These are phyloP conservation scores for Procambarus clarkii DNA, from an alignment of 1,140 invertebrate species.

Conservation along the genomic window DNA sequence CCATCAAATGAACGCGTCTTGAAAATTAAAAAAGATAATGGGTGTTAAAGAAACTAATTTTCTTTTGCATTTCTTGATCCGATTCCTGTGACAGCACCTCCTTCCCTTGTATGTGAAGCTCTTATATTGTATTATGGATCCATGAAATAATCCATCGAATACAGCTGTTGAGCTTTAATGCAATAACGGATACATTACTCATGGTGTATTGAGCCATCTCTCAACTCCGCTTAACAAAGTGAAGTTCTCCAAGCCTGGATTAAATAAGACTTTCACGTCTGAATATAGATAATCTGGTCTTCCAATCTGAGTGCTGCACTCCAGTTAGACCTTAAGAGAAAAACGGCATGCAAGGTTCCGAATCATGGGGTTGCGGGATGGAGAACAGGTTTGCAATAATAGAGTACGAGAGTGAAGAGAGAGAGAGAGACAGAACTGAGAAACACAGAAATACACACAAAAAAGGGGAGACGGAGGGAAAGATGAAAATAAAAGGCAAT, in stretches of 20 bases:
- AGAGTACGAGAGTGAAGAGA: slow-evolving; percentile 18
- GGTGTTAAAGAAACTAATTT: too few relatives aligned
- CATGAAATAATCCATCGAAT: too few relatives aligned
- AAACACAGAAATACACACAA: neutral
- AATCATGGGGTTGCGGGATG: neutral
- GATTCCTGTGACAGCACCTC: too few relatives aligned
- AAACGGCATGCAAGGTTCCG: neutral
- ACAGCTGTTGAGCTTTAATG: too few relatives aligned
- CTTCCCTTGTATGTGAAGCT: too few relatives aligned
- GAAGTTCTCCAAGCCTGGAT: neutral
- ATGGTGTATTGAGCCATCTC: neutral
- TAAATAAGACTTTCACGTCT: neutral
- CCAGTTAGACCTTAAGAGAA: neutral
- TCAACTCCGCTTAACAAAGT: neutral
- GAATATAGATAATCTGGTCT: neutral
- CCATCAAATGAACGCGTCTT: too few relatives aligned
- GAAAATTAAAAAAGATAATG: too few relatives aligned
- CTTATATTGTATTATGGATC: too few relatives aligned
- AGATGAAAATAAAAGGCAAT: too few relatives aligned
- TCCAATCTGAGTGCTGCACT: neutral
- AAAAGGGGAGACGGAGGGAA: too few relatives aligned
- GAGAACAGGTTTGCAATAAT: neutral
- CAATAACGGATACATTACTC: neutral
- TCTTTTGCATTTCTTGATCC: too few relatives aligned
- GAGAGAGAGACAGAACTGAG: neutral